Percentiles rank a stretch among this genome's conserved stretches.
Conservation (phyloP, 2,113 vertebrate species). For the Sciurus niger region DNA sequence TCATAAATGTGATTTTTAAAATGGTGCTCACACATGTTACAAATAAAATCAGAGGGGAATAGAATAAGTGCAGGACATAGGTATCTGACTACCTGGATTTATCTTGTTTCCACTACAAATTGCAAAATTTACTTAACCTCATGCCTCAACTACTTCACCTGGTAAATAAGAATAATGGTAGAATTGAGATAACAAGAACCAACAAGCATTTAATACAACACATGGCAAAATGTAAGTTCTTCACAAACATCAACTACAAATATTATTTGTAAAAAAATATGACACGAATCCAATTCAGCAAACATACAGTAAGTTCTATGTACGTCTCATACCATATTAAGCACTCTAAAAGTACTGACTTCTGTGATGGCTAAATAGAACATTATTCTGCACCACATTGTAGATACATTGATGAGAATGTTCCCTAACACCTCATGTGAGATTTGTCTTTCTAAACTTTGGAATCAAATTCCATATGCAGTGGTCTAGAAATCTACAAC, state of each 20-base stretch:
- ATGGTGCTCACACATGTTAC: not conserved
- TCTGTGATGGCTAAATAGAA: not conserved
- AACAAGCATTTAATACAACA: not conserved
- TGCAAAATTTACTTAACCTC: slow-evolving; percentile 46
- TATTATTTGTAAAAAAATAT: not conserved
- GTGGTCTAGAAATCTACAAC: not conserved
- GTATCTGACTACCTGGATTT: not conserved
- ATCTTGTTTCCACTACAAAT: not conserved
- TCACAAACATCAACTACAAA: not conserved
- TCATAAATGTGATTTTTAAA: slow-evolving; percentile 66
- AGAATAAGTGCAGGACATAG: not conserved
- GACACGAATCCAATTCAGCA: not conserved
- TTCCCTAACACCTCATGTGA: not conserved
- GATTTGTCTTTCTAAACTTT: not conserved
- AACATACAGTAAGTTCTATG: not conserved
- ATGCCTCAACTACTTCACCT: not conserved
- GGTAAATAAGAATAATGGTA: not conserved
- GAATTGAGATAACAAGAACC: not conserved
- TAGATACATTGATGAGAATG: not conserved
- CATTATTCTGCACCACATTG: not conserved
- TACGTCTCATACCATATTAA: not conserved
- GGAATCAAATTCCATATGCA: not conserved
- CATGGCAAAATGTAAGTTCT: not conserved
- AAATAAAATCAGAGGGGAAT: slow-evolving; percentile 10
- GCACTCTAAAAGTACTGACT: not conserved